Evolutionary conservation across 2,113 vertebrate species (phyloP).

Genomic region (Muntiacus reevesi): DNA sequence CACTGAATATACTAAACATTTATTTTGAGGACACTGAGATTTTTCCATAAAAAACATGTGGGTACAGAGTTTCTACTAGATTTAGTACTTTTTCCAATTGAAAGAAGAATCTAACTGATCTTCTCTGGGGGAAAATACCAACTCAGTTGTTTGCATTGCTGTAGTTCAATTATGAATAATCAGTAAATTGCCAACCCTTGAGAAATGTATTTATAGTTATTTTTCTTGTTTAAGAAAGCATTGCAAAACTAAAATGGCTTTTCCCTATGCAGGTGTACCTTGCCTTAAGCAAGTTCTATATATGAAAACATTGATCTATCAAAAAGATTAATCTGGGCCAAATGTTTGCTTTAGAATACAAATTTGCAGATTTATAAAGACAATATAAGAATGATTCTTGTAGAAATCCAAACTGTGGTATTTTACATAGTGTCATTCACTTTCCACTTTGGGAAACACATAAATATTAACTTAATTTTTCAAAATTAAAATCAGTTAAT

Average conservation of each 20-base stretch:
- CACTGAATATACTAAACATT: background rate
- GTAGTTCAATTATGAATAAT: background rate
- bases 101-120: background rate
- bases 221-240: background rate
- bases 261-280: background rate
- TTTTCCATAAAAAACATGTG: background rate
- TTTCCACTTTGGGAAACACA: background rate
- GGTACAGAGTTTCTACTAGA: background rate
- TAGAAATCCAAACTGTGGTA: background rate
- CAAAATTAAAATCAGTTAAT: background rate
- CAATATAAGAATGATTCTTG: background rate
- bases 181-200: background rate
- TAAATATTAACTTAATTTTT: background rate
- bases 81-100: background rate
- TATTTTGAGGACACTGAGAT: background rate
- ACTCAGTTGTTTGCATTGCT: background rate
- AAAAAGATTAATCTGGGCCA: background rate
- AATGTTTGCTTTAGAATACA: background rate
- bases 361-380: background rate
- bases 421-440: background rate
- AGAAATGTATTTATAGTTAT: background rate
- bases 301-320: background rate
- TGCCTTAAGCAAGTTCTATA: background rate
- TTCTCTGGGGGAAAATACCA: background rate
- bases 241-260: background rate